Evolutionary conservation across 2,113 vertebrate genomes (phyloP).

Genomic region (Grantiella picta): DNA sequence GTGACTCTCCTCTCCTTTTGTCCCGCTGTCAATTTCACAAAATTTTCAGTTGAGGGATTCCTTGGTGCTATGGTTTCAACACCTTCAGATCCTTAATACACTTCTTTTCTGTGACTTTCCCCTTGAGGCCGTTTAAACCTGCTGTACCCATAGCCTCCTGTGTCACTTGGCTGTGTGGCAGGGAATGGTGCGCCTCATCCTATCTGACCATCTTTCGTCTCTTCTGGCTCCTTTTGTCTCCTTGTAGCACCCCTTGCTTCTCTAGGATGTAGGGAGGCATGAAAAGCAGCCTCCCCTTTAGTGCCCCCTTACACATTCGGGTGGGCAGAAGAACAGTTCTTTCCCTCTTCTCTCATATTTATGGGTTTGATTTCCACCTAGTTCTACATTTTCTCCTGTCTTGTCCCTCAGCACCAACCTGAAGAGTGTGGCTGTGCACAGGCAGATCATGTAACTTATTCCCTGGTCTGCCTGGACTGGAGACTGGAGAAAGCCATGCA

Average conservation of each 20-base stretch:
- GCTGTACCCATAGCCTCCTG: fast-evolving
- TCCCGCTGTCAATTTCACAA: neutral
- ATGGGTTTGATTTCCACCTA: neutral
- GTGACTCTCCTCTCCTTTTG: neutral
- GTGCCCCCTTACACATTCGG: neutral
- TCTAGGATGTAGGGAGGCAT: neutral
- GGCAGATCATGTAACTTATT: neutral
- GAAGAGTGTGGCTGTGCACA: neutral
- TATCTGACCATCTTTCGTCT: neutral
- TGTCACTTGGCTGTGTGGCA: neutral
- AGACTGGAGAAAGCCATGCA: neutral
- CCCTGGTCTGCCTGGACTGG: neutral
- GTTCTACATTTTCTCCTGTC: neutral
- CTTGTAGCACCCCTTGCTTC: neutral
- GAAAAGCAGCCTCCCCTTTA: neutral
- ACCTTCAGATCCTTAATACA: neutral
- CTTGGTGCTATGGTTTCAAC: neutral
- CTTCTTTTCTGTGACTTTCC: neutral
- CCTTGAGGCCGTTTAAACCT: neutral
- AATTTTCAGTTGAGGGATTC: neutral
- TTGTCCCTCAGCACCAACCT: neutral
- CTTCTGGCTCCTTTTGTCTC: neutral
- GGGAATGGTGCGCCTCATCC: neutral
- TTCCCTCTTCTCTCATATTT: neutral
- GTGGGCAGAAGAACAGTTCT: neutral